These are phyloP conservation scores for Lophotis ruficrista DNA, from an alignment of 2,113 vertebrate genomes.

Conservation along the genomic window DNA sequence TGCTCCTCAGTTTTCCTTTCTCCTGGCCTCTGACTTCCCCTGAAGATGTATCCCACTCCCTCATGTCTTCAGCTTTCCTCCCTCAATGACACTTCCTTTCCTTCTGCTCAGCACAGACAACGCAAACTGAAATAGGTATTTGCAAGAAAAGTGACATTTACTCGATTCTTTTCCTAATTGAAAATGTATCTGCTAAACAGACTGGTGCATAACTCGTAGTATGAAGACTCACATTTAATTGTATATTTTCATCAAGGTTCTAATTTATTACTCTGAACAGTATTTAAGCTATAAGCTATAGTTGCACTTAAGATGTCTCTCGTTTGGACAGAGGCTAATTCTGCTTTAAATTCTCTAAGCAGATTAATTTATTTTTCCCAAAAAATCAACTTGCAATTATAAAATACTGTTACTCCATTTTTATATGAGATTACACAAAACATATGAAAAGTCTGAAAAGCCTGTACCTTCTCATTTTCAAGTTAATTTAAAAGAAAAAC, in stretches of 20 bases:
- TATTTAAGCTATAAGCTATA: background rate
- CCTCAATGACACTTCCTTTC: background rate
- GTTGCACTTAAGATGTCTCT: background rate
- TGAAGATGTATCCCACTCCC: conserved; percentile 13
- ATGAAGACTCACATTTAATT: background rate
- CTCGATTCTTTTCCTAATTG: background rate
- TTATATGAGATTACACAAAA: background rate
- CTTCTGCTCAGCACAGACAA: background rate
- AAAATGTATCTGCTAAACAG: background rate
- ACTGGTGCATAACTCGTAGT: background rate
- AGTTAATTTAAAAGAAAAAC: background rate
- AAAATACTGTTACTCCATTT: background rate
- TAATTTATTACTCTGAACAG: background rate
- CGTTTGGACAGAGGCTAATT: background rate
- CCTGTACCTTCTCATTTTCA: background rate
- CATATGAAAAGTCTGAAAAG: background rate
- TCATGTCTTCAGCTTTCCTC: background rate
- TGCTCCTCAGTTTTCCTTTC: conserved; percentile 35
- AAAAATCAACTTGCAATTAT: background rate
- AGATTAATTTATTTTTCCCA: background rate
- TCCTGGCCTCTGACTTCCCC: conserved; percentile 40
- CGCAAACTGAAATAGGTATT: background rate
- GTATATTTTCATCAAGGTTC: background rate
- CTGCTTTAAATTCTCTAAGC: background rate
- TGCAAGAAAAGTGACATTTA: background rate